Percentiles rank a stretch among this genome's conserved stretches.
phyloP scores from a whole-genome alignment of 2,888 invertebrate genomes.

The Mimachlamys varia region DNA sequence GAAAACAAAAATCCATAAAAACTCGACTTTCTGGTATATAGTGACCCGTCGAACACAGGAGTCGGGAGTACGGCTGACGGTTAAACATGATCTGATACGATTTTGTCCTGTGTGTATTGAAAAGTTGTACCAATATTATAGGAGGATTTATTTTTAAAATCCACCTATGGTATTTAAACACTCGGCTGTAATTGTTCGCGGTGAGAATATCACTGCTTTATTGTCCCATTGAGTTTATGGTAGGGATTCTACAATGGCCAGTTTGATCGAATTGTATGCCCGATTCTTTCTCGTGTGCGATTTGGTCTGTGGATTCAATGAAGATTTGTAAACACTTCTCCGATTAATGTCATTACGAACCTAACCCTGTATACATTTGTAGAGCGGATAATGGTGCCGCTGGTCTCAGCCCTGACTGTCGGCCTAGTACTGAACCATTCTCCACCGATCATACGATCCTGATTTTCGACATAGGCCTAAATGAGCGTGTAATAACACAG shows the following conservation, averaged over 20 bases:
- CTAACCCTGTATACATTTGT: not conserved
- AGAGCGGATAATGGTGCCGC: not conserved
- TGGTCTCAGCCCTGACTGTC: not conserved
- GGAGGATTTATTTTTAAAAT: conserved; percentile 28
- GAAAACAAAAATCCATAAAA: too few relatives aligned
- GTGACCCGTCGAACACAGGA: not conserved
- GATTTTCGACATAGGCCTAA: not conserved
- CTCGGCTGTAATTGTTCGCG: not conserved
- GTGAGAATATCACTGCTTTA: not conserved
- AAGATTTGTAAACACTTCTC: conserved; percentile 2
- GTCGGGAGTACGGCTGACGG: not conserved
- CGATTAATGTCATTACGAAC: conserved; percentile 12
- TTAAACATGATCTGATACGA: not conserved
- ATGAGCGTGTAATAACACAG: not conserved
- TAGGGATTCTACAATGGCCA: not conserved
- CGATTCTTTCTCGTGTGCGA: not conserved
- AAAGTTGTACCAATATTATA: not conserved
- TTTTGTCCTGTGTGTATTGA: not conserved
- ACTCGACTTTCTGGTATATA: too few relatives aligned
- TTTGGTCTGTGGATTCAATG: not conserved
- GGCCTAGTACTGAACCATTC: not conserved
- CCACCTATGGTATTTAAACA: not conserved
- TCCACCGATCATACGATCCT: not conserved
- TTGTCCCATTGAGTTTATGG: not conserved
- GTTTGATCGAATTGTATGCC: not conserved